Evolutionary conservation across 2,113 vertebrate species (phyloP).

Genomic region (Isurus oxyrinchus): DNA sequence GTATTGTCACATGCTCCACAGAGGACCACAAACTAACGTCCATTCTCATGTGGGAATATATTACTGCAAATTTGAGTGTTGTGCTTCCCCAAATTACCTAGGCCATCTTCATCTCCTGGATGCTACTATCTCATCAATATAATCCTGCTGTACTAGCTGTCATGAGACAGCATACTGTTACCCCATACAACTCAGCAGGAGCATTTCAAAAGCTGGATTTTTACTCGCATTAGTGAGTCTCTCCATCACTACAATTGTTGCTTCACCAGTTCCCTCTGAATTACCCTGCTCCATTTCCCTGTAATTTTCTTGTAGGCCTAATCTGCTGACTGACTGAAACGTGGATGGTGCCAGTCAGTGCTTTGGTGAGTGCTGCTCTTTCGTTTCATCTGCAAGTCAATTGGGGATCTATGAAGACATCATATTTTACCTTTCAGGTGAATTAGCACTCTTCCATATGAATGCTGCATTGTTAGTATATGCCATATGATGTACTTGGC

Average conservation of each 20-base stretch:
- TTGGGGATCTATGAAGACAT: neutral
- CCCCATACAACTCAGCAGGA: neutral
- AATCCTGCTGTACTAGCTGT: neutral
- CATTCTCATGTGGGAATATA: neutral
- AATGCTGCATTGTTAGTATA: neutral
- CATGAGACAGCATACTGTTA: neutral
- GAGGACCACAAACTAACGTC: neutral
- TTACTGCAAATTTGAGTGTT: neutral
- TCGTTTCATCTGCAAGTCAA: neutral
- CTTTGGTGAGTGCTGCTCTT: neutral
- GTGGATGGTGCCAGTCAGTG: neutral
- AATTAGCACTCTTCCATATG: neutral
- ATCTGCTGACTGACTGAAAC: neutral
- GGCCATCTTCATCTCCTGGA: neutral
- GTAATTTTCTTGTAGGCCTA: neutral
- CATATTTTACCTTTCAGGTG: neutral
- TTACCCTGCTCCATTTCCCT: neutral
- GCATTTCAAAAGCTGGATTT: neutral
- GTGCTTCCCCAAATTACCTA: neutral
- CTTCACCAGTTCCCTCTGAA: too few species aligned
- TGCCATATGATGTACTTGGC: neutral
- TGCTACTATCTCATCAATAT: neutral
- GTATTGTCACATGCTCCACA: neutral
- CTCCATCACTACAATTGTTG: too few species aligned
- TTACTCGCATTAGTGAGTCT: too few species aligned